Base-by-base conservation (phyloP, 2,113 vertebrate species). In the Proteles cristata region DNA sequence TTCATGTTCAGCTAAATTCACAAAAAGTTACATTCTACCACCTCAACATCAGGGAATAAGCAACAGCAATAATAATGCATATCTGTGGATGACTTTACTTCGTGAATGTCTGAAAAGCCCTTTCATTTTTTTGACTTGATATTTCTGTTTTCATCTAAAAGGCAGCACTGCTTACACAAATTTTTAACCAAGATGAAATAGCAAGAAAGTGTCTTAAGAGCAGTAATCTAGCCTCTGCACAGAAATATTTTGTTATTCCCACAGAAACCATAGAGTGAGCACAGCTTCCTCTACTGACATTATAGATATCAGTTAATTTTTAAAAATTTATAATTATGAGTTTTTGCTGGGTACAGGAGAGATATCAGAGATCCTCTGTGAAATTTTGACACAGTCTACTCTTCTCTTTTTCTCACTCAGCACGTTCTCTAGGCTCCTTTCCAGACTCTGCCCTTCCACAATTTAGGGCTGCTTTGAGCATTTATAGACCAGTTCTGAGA, bases 181-280 rank as follows among this genome's bases (percentile, higher is more conserved):
- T 48, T 53, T 94, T 77, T 88, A 91, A 83, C 35, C 12, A n/a
- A 61, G 16, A n/a, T 71, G 10, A 91, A 97, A 71, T 93, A 66
- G 39, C 31, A 79, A 58, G n/a, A 50, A 11, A 68, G 3, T 11
- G 0, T 50, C 93, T 89, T 87, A 94, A 95, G 28, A 90, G 17
- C 48, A 12, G 7, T 50, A 88, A 58, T 43, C 45, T 74, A 82
- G 10, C 1, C 10, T 96, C 53, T 87, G 76, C 31, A 74, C n/a
- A 82, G 43, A 43, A 97, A 69, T 11, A 50, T 25, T 48, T 82
- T 84, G 26, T n/a, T 93, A 48, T 55, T 92, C 25, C 66, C 58
- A 85, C n/a, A 93, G 87, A 95, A 79, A 81, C 53, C 43, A 80
- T 89, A 74, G 88, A 79, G 55, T 21, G 83, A 71, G 11, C 7